Evolutionary conservation across 2,888 invertebrate genomes (phyloP), one percentile per base, ranked within the genome.

Genomic region (Diplazon laetatorius): DNA sequence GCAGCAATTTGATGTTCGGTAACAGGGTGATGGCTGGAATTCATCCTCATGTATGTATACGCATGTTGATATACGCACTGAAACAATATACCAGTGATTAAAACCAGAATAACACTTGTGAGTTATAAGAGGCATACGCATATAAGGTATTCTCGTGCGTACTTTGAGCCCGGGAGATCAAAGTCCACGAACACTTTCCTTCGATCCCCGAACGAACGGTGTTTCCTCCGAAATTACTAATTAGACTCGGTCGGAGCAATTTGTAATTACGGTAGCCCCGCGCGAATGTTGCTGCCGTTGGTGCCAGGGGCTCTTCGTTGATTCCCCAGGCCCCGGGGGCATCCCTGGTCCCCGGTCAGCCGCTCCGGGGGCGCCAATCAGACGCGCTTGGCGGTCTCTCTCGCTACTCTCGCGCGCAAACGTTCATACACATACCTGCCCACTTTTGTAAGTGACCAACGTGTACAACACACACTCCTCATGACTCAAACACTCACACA

Each of bases 241-340:
- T 89, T 88, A 86, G 85, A 80, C 84, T 79, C 83, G 83, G 84
- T 2, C 82, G 80, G 85, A 44, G 87, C 88, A 88, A 89, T 89
- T 89, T 86, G 87, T 89, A 89, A 89, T 89, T 89, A 89, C 86
- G 83, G 87, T 84, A 85, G 85, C 84, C 69, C 74, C 68, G 62
- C 59, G 63, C 69, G 52, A 8, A 2, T 42, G n/a, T n/a, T n/a
- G n/a, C n/a, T n/a, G n/a, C 65, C n/a, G 42, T 9, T 25, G 62
- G 22, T 10, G 6, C 37, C n/a, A n/a, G n/a, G n/a, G n/a, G 65
- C 35, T 16, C 37, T 62, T 55, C 42, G 62, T 48, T 18, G 42
- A 59, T 74, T 74, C 25, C 44, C 52, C 12, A 10, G 35, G 50
- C 42, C 39, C 46, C 20, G 10, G 18, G 66, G 52, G 12, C 50